Conservation (phyloP, 1,140 invertebrate genomes). For the Cataglyphis hispanica region DNA sequence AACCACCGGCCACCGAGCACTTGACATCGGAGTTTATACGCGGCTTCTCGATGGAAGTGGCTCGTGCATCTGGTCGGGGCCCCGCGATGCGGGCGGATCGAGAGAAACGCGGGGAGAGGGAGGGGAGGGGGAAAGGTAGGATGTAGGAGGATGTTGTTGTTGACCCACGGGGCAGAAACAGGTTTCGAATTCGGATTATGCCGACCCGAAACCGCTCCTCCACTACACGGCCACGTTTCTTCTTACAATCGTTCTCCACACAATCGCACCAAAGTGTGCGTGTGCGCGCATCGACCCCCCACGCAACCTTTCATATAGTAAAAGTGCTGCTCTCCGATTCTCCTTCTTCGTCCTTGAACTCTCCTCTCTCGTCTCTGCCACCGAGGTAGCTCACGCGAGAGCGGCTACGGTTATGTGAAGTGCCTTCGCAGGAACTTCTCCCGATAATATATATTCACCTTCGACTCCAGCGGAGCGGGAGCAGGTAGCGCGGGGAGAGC, state of each 20-base stretch:
- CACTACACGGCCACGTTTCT: constrained; percentile 11
- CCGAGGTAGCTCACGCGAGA: constrained; percentile 47
- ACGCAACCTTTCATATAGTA: constrained; percentile 64
- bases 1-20: constrained; percentile 30
- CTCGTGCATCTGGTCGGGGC: constrained; percentile 21
- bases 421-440: constrained; percentile 37
- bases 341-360: constrained; percentile 71
- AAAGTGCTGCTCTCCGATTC: constrained; percentile 58
- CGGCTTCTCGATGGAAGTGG: constrained; percentile 7
- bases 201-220: constrained; percentile 60
- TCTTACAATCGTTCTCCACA: neutral
- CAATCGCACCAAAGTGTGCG: neutral
- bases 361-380: constrained; percentile 21
- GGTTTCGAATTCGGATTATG: constrained; percentile 74
- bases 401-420: constrained; percentile 31
- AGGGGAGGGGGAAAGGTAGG: neutral
- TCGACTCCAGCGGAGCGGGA: constrained; percentile 36
- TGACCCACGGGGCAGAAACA: constrained; percentile 71
- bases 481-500: constrained; percentile 65
- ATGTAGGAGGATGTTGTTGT: constrained; percentile 62
- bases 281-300: constrained; percentile 61
- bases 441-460: constrained; percentile 57
- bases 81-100: neutral
- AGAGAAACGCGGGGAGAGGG: neutral
- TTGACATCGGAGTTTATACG: constrained; percentile 45